A percentile compares a stretch with the other conserved stretches of the same genome.
These are phyloP conservation scores for Sapajus apella DNA, from an alignment of 2,113 vertebrate genomes.

Conservation along the genomic window DNA sequence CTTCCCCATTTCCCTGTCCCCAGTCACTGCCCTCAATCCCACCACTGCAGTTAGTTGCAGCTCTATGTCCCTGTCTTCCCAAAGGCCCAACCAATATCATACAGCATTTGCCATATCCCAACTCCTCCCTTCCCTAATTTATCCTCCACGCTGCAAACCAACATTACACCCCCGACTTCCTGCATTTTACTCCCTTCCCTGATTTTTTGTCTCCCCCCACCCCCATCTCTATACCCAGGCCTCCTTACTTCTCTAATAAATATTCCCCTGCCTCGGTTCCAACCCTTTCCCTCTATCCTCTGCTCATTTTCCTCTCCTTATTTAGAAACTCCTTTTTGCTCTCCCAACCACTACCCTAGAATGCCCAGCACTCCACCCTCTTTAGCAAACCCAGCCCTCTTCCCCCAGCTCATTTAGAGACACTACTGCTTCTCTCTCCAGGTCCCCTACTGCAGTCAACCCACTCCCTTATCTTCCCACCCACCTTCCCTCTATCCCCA, in stretches of 20 bases:
- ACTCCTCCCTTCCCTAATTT: background rate
- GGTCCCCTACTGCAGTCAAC: conserved; percentile 52
- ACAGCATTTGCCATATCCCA: background rate
- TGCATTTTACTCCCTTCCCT: conserved; percentile 52
- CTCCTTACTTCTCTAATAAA: background rate
- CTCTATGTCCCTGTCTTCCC: background rate
- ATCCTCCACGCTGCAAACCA: conserved; percentile 28
- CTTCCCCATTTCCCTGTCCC: background rate
- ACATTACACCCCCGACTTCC: conserved; percentile 17
- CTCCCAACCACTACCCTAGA: conserved; percentile 55
- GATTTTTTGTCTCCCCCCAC: background rate
- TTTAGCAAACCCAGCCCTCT: conserved; percentile 56
- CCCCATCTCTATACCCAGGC: background rate
- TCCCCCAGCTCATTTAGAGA: background rate
- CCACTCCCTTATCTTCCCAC: conserved; percentile 37
- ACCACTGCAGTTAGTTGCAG: background rate
- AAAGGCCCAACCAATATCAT: background rate
- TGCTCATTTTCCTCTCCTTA: conserved; percentile 70
- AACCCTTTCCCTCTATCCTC: conserved; percentile 35
- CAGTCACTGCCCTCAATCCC: background rate
- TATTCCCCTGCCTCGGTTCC: background rate
- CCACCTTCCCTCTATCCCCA: conserved; percentile 53
- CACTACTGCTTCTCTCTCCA: conserved; percentile 26
- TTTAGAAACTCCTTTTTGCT: conserved; percentile 69
- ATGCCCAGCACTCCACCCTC: conserved; percentile 66